phyloP scores from a whole-genome alignment of 2,113 vertebrate species.

The Leptocoma aspasia region DNA sequence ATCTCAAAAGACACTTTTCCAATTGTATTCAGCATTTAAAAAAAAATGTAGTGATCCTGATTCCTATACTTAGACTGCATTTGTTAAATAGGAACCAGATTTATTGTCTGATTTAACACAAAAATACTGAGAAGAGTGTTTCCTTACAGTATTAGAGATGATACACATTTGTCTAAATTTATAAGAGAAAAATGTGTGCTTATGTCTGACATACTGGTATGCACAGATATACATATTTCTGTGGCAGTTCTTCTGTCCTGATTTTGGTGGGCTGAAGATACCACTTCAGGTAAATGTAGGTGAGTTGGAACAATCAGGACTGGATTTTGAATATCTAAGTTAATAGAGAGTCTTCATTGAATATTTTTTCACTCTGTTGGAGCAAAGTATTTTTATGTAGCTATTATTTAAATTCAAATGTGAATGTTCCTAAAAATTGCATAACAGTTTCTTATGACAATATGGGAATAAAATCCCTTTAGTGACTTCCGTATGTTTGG shows the following conservation, averaged over 20 bases:
- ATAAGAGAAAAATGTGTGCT: neutral
- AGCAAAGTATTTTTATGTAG: neutral
- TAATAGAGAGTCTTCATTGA: neutral
- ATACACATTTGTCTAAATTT: neutral
- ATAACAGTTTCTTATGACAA: neutral
- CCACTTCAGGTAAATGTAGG: neutral
- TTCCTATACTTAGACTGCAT: neutral
- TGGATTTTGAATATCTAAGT: neutral
- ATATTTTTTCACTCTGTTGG: neutral
- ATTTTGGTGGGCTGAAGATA: neutral
- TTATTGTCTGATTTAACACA: neutral
- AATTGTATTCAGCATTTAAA: neutral
- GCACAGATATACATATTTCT: neutral
- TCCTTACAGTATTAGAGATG: neutral
- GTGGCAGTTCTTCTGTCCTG: neutral
- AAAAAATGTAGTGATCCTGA: neutral
- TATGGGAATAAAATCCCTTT: neutral
- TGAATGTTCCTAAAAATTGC: neutral
- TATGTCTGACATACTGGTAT: neutral
- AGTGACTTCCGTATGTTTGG: fast-evolving
- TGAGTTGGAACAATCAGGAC: neutral
- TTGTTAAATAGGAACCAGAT: neutral
- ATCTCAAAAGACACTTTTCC: neutral
- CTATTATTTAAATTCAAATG: neutral
- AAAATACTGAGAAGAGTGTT: neutral